These are phyloP conservation scores for Drosophila sordidula DNA, from an alignment of 2,888 invertebrate species.

Conservation along the genomic window DNA sequence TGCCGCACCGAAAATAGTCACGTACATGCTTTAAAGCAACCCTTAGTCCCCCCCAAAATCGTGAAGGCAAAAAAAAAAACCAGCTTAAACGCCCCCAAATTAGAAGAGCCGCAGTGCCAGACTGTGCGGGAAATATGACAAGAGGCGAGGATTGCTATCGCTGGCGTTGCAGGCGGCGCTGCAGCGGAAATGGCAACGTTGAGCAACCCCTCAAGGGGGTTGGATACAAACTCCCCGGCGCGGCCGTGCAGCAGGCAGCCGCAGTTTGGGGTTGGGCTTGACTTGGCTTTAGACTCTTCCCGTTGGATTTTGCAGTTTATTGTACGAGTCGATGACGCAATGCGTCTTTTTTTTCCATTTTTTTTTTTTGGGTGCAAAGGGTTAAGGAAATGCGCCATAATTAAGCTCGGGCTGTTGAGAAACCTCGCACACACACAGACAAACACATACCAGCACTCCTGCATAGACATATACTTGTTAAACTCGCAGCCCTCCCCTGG, in stretches of 20 bases:
- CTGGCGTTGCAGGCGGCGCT: slow-evolving; percentile 57
- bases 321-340: slow-evolving; percentile 62
- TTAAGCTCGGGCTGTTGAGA: slow-evolving; percentile 38
- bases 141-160: slow-evolving; percentile 60
- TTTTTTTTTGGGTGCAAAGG: slow-evolving; percentile 25
- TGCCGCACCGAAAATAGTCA: slow-evolving; percentile 53
- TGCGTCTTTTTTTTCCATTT: slow-evolving; percentile 38
- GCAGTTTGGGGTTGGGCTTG: slow-evolving; percentile 27
- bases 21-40: slow-evolving; percentile 72
- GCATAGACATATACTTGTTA: slow-evolving; percentile 8
- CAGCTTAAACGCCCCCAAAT: slow-evolving; percentile 72
- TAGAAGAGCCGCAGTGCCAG: slow-evolving; percentile 50
- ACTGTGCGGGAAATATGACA: slow-evolving; percentile 64
- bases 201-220: slow-evolving; percentile 44
- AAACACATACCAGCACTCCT: background rate
- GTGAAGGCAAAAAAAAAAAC: slow-evolving; percentile 6
- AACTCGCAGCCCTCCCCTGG: slow-evolving; percentile 9
- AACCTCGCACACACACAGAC: slow-evolving; percentile 4
- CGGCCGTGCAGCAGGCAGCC: slow-evolving; percentile 18
- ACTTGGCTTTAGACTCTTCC: slow-evolving; percentile 15
- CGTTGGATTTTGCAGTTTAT: slow-evolving; percentile 36
- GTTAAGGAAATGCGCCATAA: slow-evolving; percentile 65
- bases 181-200: slow-evolving; percentile 58
- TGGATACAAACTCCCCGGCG: slow-evolving; percentile 2
- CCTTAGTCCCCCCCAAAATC: slow-evolving; percentile 47